Conservation (phyloP, 2,797 vertebrate species). For the Pipistrellus pygmaeus region DNA sequence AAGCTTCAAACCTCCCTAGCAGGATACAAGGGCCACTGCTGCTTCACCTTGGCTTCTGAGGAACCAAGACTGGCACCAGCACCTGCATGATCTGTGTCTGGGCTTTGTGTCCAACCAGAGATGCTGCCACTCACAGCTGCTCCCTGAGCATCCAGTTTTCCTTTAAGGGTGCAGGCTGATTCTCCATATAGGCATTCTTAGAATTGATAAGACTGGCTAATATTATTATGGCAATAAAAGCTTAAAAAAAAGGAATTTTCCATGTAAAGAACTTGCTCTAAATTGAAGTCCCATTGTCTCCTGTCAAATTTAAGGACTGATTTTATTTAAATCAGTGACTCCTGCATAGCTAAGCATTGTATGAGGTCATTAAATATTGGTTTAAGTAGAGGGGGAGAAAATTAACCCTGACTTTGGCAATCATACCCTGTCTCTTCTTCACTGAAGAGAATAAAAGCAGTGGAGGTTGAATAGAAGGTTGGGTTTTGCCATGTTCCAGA, state of each 20-base stretch:
- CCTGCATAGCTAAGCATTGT: neutral
- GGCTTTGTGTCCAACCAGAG: neutral
- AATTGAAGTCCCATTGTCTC: neutral
- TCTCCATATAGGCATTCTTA: neutral
- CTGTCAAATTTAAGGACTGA: neutral
- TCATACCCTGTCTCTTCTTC: neutral
- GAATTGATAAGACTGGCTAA: neutral
- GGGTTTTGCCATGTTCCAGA: neutral
- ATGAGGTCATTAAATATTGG: neutral
- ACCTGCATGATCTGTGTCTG: neutral
- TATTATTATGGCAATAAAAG: neutral
- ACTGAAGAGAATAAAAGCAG: neutral
- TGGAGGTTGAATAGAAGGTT: neutral
- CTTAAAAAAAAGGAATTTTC: neutral
- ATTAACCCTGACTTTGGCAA: neutral
- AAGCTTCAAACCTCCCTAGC: neutral
- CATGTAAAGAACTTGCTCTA: neutral
- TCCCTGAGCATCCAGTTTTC: constrained; percentile 15
- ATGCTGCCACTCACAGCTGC: neutral
- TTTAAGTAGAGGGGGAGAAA: neutral
- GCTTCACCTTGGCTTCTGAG: neutral
- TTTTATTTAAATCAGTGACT: constrained; percentile 23
- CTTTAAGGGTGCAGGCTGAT: constrained; percentile 22
- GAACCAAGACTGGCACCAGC: neutral
- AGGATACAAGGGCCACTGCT: neutral